Evolutionary conservation across 35 echinoderm and acorn worm genomes (phyloP).

Genomic region (Strongylocentrotus purpuratus): DNA sequence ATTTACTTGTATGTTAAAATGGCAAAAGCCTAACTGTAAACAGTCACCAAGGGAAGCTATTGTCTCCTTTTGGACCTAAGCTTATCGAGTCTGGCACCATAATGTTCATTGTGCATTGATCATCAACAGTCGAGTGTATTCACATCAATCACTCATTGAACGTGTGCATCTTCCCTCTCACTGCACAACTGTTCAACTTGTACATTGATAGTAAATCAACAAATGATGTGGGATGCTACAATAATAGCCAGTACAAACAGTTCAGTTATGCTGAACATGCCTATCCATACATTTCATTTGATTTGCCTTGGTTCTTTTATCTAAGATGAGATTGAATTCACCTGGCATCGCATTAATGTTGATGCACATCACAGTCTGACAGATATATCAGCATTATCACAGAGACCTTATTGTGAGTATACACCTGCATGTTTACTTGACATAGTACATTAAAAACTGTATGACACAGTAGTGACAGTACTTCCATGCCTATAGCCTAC

Average conservation of each 20-base stretch:
- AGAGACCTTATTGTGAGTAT: background rate
- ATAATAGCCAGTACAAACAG: background rate
- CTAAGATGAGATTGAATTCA: background rate
- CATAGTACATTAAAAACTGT: background rate
- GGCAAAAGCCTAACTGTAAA: background rate
- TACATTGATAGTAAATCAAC: background rate
- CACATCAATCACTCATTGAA: background rate
- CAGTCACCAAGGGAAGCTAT: background rate
- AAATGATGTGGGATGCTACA: background rate
- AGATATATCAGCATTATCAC: background rate
- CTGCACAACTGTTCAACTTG: background rate
- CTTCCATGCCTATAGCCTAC: too few species aligned
- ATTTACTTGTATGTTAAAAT: background rate
- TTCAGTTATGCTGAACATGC: background rate
- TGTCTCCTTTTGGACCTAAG: background rate
- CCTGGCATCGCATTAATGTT: background rate
- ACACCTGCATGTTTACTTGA: background rate
- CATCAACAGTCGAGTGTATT: background rate
- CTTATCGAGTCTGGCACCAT: background rate
- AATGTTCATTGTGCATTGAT: background rate
- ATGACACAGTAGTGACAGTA: too few species aligned
- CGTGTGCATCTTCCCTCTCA: background rate
- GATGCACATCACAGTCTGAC: background rate
- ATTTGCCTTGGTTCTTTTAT: background rate
- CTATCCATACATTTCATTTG: background rate